phyloP scores from a whole-genome alignment of 2,797 vertebrate genomes.

The Telmatherina bonti region DNA sequence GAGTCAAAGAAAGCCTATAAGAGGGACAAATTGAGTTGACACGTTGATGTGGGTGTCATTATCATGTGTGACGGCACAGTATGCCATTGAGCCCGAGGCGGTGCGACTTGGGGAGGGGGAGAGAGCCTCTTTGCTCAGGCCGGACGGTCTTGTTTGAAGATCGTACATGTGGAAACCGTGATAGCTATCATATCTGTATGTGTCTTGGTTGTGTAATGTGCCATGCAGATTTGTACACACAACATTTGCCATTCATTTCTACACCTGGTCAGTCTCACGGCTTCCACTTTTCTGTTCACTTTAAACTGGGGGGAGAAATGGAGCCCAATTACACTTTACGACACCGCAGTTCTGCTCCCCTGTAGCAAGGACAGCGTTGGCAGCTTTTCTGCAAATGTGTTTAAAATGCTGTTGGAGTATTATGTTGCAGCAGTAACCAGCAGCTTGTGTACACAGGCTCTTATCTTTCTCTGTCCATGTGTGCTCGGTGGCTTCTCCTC shows the following conservation, averaged over 20 bases:
- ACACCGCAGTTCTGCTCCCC: conserved; percentile 48
- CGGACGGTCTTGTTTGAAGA: conserved; percentile 49
- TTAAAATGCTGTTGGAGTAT: conserved; percentile 70
- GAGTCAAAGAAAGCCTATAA: conserved; percentile 71
- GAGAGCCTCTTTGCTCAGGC: conserved; percentile 31
- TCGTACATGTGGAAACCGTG: conserved; percentile 48
- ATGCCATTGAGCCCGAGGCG: conserved; percentile 53
- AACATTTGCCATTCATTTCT: conserved; percentile 17
- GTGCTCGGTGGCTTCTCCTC: conserved; percentile 69
- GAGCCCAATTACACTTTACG: conserved; percentile 69
- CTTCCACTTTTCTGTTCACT: conserved; percentile 29
- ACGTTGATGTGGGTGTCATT: conserved; percentile 75
- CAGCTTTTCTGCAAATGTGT: conserved; percentile 66
- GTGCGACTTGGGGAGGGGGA: conserved; percentile 46
- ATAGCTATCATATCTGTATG: conserved; percentile 32
- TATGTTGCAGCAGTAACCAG: conserved; percentile 75
- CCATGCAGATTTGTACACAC: conserved; percentile 23
- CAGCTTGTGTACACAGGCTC: conserved; percentile 80
- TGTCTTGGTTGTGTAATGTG: conserved; percentile 37
- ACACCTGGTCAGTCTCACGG: conserved; percentile 44
- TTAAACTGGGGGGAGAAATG: conserved; percentile 68
- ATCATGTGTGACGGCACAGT: conserved; percentile 72
- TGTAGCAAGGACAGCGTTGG: conserved; percentile 46
- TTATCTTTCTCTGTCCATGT: conserved; percentile 77
- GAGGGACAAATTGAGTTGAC: conserved; percentile 78